Evolutionary conservation across 2,888 invertebrate genomes (phyloP).

Genomic region (Metellina segmentata): DNA sequence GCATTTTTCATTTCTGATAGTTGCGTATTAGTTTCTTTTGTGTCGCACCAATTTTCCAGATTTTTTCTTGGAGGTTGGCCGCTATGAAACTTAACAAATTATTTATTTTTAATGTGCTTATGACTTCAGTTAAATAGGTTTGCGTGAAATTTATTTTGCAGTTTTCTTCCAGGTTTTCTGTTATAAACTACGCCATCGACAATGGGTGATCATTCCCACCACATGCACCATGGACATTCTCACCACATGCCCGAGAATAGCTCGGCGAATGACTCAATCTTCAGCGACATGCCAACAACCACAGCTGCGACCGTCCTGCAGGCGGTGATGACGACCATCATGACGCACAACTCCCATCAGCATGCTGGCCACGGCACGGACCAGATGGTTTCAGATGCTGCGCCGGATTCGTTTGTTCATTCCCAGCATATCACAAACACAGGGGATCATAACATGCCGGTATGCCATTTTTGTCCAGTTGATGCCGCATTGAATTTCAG

Average conservation of each 20-base stretch:
- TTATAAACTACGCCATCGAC: neutral
- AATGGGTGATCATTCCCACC: slow-evolving; percentile 63
- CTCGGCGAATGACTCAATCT: slow-evolving; percentile 9
- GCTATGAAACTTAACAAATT: too few species aligned
- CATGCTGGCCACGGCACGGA: slow-evolving; percentile 46
- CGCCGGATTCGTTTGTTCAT: slow-evolving; percentile 38
- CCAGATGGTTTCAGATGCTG: neutral
- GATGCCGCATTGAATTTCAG: neutral
- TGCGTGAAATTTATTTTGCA: too few species aligned
- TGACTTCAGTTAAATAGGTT: too few species aligned
- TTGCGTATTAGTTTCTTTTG: too few species aligned
- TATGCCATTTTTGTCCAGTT: slow-evolving; percentile 14
- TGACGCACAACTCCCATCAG: slow-evolving; percentile 24
- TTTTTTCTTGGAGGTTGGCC: too few species aligned
- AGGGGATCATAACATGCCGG: slow-evolving; percentile 65
- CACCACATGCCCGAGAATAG: neutral
- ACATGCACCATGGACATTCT: slow-evolving; percentile 32
- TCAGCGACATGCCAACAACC: neutral
- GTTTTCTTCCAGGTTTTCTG: neutral
- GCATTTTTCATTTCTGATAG: too few species aligned
- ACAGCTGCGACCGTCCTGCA: slow-evolving; percentile 60
- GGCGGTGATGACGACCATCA: slow-evolving; percentile 62
- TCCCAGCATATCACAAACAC: slow-evolving; percentile 9
- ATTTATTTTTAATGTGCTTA: too few species aligned
- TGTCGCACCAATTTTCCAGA: too few species aligned